phyloP scores from a whole-genome alignment of 1,140 invertebrate genomes.

The Steinernema khuongi region DNA sequence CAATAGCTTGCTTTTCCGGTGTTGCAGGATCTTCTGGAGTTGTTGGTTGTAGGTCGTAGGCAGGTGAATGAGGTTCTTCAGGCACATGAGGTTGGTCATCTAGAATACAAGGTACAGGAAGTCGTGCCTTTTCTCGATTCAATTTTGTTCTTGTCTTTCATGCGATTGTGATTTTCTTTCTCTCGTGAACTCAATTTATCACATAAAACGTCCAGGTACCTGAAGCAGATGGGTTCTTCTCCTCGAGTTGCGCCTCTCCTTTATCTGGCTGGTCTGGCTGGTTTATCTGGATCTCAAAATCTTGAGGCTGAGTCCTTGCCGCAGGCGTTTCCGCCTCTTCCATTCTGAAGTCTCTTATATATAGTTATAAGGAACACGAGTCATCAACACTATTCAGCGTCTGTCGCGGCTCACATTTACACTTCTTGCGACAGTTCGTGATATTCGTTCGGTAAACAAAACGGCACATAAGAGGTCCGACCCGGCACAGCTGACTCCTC shows the following conservation, averaged over 20 bases:
- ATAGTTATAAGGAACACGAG: not conserved
- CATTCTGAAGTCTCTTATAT: not conserved
- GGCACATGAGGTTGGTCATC: not conserved
- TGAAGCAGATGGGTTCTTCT: no score
- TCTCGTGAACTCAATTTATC: no score
- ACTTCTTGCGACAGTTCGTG: not conserved
- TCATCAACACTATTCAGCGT: not conserved
- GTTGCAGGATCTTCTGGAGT: not conserved
- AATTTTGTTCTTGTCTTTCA: no score
- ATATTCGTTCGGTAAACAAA: slow-evolving; percentile 12
- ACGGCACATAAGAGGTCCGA: not conserved
- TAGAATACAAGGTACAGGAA: no score
- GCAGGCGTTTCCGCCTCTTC: not conserved
- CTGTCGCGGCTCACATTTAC: not conserved
- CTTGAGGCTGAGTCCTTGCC: not conserved
- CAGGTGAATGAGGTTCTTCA: not conserved
- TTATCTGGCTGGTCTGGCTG: no score
- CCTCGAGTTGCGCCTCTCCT: no score
- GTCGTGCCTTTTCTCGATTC: no score
- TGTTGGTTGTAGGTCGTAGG: no score
- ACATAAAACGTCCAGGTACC: no score
- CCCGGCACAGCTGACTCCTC: slow-evolving; percentile 4
- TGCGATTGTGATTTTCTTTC: no score
- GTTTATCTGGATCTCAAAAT: not conserved
- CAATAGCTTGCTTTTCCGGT: not conserved